Evolutionary conservation across 1,140 invertebrate species (phyloP), one percentile per base, ranked within the genome.

Genomic region (Danaus melanippus): DNA sequence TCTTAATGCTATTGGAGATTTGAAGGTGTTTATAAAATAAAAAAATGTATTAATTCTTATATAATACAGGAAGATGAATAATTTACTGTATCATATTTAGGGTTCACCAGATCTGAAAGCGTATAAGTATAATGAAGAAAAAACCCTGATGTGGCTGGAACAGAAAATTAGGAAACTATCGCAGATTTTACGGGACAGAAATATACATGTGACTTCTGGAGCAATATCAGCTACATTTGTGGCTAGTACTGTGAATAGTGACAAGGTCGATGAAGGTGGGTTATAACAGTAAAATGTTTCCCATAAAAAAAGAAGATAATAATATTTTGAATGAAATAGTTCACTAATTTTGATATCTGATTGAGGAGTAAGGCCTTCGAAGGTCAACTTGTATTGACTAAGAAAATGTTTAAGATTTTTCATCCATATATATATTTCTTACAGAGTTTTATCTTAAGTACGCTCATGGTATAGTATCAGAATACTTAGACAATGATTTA

Each of bases 81-180:
- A 8, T 15, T 4, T 46, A 12, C 10, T 12, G 8, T 71, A 50
- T 62, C 75, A 10, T n/a, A 9, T 62, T 63, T 44, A 70, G 68
- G 68, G 61, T 43, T 48, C 91, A 63, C 88, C 90, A 61, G 91
- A 92, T 40, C 75, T 93, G 17, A 91, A 89, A 71, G 93, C 93
- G 9, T 95, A 91, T 64, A 93, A 94, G 85, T 95, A 91, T 65
- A 94, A 94, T 83, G 90, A 93, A 71, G 90, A 92, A 44, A 94
- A 94, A 72, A 90, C 92, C 0, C 67, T 94, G 41, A 78, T 79
- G n/a, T 95, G 93, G 93, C 79, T 95, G 12, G 84, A 91, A 45
- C 87, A 89, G 8, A 93, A 93, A 82, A 90, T 92, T 0, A 88
- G 90, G 60, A 88, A 88, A 68, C 86, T 94, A 11, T 85, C 89